phyloP scores from a whole-genome alignment of 1,140 invertebrate species.

The Magallana gigas region DNA sequence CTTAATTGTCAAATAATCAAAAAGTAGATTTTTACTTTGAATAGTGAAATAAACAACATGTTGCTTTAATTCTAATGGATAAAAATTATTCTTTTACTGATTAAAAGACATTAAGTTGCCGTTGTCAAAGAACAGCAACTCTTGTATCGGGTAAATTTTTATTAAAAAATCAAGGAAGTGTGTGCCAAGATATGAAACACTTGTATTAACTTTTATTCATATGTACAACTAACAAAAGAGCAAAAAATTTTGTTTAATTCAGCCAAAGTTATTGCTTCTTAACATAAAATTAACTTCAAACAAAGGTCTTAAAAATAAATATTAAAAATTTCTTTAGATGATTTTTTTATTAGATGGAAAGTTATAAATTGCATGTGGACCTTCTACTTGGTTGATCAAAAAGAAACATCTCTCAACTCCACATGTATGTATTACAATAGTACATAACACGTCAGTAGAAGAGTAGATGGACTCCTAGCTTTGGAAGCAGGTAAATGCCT shows the following conservation, averaged over 20 bases:
- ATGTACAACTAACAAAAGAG: not conserved
- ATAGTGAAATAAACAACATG: too few species aligned
- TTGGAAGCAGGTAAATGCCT: constrained; percentile 5
- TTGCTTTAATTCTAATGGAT: too few species aligned
- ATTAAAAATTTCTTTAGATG: too few species aligned
- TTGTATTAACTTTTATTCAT: not conserved
- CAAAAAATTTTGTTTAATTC: not conserved
- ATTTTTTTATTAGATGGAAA: not conserved
- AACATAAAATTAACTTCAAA: too few species aligned
- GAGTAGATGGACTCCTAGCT: constrained; percentile 4
- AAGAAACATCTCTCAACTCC: constrained; percentile 1
- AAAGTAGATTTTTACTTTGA: too few species aligned
- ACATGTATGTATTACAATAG: not conserved
- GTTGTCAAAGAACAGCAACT: not conserved
- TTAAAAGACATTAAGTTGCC: too few species aligned
- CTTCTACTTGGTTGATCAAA: not conserved
- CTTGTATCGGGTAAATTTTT: not conserved
- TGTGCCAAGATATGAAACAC: not conserved
- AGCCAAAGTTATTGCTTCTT: too few species aligned
- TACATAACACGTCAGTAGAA: not conserved
- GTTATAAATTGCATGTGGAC: not conserved
- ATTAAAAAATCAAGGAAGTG: not conserved
- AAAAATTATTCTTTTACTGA: too few species aligned
- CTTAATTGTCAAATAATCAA: too few species aligned
- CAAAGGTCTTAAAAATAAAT: too few species aligned